Evolutionary conservation across 2,113 vertebrate species (phyloP), one percentile per base, ranked within the genome.

Genomic region (Felis chaus): DNA sequence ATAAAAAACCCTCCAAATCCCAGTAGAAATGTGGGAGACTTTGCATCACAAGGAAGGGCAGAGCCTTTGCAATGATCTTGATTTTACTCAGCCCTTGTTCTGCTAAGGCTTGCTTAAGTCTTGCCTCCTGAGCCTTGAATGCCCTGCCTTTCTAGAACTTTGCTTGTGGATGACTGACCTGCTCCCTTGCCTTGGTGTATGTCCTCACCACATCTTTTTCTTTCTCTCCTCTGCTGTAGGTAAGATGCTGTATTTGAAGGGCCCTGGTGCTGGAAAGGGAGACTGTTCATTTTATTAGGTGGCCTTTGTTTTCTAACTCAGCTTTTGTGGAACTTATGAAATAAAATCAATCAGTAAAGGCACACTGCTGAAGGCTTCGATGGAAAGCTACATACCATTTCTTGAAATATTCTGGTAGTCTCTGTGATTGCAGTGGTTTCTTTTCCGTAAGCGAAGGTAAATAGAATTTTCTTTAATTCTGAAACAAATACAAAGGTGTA

Each of bases 381-480:
- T 27, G 50, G 36, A 48, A n/a, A 4, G 25, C 57, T 36, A 95
- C 98, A 0, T 98, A 99, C 99, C 99, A 33, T 99, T 99, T 97
- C 95, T 98, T 19, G 99, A 98, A 96, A 99, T 98, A 79, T 98
- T 99, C 97, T 99, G 99, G 90, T 99, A 98, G 93, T 99, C 99
- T 68, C 99, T 98, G 97, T 99, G 99, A 95, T 99, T 99, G 82
- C 99, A 99, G 71, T 25, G 99, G 96, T 99, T 99, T 97, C 99
- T 98, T 80, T 95, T 96, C 13, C 98, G 93, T 80, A 99, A 97
- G 66, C 78, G 98, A 61, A 98, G 98, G 65, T 99, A 99, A 55
- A 99, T 73, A 29, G 99, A 99, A 36, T 98, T 97, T 93, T 98
- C 98, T 98, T 98, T 98, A 45, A 98, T 98, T 90, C 99, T 99